Evolutionary conservation across 2,113 vertebrate genomes (phyloP).

Genomic region (Orientallactaga bullata): DNA sequence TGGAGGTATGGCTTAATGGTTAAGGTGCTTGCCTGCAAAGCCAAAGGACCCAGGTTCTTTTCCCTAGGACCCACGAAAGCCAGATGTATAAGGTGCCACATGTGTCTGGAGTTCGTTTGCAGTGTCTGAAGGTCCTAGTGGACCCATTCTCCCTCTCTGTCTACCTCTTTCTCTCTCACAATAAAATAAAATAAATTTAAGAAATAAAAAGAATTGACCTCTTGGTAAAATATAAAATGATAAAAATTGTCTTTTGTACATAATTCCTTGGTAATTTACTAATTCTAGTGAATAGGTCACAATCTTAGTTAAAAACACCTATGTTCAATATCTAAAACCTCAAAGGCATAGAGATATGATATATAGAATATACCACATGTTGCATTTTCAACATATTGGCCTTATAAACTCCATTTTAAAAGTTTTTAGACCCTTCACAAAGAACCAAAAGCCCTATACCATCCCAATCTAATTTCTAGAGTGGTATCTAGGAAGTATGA

Average conservation of each 20-base stretch:
- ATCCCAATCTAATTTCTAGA: conserved; percentile 60
- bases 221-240: conserved; percentile 60
- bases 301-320: conserved; percentile 79
- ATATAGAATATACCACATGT: conserved; percentile 80
- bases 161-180: too few species aligned
- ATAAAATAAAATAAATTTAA: too few species aligned
- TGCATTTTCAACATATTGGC: conserved; percentile 83
- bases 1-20: too few species aligned
- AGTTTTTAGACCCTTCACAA: conserved; percentile 70
- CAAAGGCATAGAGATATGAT: conserved; percentile 77
- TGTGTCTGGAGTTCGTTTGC: too few species aligned
- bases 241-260: conserved; percentile 57
- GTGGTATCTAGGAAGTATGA: conserved; percentile 50
- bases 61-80: too few species aligned
- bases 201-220: background rate
- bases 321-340: conserved; percentile 74
- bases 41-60: too few species aligned
- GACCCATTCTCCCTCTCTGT: too few species aligned
- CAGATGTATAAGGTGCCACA: too few species aligned
- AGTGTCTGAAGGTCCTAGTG: too few species aligned
- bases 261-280: conserved; percentile 75
- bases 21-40: too few species aligned
- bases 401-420: conserved; percentile 76
- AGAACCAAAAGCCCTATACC: conserved; percentile 65
- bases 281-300: conserved; percentile 75